Base-by-base conservation (phyloP, 2,113 vertebrate species). In the Corapipo altera region DNA sequence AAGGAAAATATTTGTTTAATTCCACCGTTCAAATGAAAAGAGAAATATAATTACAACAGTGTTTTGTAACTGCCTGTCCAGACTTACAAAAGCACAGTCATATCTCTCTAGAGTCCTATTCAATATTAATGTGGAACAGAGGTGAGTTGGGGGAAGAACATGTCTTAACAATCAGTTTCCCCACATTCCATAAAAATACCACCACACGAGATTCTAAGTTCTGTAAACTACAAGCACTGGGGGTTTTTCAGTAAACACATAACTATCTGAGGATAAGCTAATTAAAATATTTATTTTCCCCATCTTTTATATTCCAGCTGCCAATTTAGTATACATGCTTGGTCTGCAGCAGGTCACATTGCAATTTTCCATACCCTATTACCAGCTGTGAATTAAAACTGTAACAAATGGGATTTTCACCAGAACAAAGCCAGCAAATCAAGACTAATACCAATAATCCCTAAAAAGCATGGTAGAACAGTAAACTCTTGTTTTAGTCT, bases 1-100 rank as follows among this genome's bases (percentile, higher is more conserved):
- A 89, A 85, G 84, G 77, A 94, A 97, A 96, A 96, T 94, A 96
- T 97, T 97, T 97, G 95, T 96, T 95, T 95, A 96, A 97, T 96
- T 79, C 86, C 61, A 77, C 66, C 28, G 69, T 71, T 92, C 83
- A 95, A 96, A 95, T 83, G 75, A 95, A 92, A 95, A 95, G 89
- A 88, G 74, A 89, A 90, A 95, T 93, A 91, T 96, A 97, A 96
- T 95, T 96, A 92, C 88, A 92, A 11, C 32, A 74, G 61, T 59
- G 57, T 76, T 87, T 78, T 82, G 71, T 82, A 91, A 52, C 82
- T 64, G 91, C 62, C 84, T 90, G 87, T 77, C 94, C 95, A 76
- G 79, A 76, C 76, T 76, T 87, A 86, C 62, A 72, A 72, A 95
- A 87, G 74, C 62, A 89, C 24, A 76, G 43, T 33, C 67, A 10